These are phyloP conservation scores for Lontra canadensis DNA, from an alignment of 2,113 vertebrate genomes.

Conservation along the genomic window DNA sequence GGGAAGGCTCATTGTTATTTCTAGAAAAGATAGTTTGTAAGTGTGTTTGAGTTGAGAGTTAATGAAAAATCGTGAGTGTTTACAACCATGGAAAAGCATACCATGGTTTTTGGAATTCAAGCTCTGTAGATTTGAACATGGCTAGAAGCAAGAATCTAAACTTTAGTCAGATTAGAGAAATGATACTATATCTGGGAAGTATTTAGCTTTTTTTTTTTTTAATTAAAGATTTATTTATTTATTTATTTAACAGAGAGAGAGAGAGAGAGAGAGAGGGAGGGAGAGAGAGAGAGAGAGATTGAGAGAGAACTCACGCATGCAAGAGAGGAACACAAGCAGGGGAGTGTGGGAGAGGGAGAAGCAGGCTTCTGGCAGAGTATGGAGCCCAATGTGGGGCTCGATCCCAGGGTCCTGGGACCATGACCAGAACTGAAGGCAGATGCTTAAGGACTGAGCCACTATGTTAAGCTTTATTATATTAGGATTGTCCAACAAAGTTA, in stretches of 20 bases:
- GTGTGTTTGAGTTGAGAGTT: constrained; percentile 1
- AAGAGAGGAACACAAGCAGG: too few species aligned
- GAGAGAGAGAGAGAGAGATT: too few species aligned
- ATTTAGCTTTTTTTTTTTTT: neutral
- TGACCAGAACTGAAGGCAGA: too few species aligned
- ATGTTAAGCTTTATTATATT: neutral
- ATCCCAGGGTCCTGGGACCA: too few species aligned
- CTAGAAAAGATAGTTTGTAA: neutral
- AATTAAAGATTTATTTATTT: too few species aligned
- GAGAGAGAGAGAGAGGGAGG: too few species aligned
- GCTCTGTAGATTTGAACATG: neutral
- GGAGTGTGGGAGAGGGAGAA: too few species aligned
- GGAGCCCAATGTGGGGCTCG: too few species aligned
- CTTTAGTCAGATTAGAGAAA: neutral
- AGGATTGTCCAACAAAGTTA: neutral
- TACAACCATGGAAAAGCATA: neutral
- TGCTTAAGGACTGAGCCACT: too few species aligned
- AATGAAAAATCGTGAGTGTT: constrained; percentile 13
- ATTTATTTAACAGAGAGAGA: too few species aligned
- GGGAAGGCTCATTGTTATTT: neutral
- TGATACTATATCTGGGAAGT: neutral
- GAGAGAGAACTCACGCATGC: too few species aligned
- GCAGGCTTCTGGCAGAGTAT: too few species aligned
- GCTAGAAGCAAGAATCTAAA: neutral
- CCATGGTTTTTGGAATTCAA: neutral